Evolutionary conservation across 2,888 invertebrate genomes (phyloP).

Genomic region (Oligia strigilis): DNA sequence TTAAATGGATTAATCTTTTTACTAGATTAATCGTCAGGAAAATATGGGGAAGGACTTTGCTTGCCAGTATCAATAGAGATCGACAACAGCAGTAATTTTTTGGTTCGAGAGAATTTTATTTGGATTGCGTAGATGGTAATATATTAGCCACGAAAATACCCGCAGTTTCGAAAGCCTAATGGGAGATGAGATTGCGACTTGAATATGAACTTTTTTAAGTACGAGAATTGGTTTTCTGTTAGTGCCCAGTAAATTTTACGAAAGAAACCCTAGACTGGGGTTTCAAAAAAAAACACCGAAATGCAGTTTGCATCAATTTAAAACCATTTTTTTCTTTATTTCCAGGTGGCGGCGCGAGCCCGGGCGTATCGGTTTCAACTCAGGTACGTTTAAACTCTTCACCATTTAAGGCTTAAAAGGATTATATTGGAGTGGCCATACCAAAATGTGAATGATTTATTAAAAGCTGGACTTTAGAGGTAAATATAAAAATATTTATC

Average conservation of each 20-base stretch:
- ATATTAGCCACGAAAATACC: not conserved
- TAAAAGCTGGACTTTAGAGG: conserved; percentile 17
- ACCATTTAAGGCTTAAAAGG: conserved; percentile 53
- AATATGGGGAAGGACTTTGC: no score
- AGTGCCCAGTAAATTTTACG: not conserved
- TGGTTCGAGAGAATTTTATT: not conserved
- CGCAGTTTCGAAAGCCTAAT: not conserved
- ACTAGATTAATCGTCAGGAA: not conserved
- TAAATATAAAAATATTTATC: conserved; percentile 22
- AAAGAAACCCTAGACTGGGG: not conserved
- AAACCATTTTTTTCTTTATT: conserved; percentile 67
- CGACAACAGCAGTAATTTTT: not conserved
- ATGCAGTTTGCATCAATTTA: conserved; percentile 26
- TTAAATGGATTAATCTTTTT: conserved; percentile 24
- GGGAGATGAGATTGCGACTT: not conserved
- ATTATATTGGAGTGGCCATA: conserved; percentile 48
- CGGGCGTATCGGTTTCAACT: conserved; percentile 87
- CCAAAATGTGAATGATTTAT: conserved; percentile 56
- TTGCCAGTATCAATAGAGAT: not conserved
- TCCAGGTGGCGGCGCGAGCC: conserved; percentile 80
- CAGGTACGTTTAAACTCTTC: conserved; percentile 78
- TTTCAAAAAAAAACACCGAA: not conserved
- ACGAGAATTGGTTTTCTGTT: not conserved
- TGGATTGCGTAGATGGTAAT: not conserved
- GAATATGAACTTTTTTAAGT: not conserved